phyloP scores from a whole-genome alignment of 2,797 vertebrate species.

The Sebastes glaucus region DNA sequence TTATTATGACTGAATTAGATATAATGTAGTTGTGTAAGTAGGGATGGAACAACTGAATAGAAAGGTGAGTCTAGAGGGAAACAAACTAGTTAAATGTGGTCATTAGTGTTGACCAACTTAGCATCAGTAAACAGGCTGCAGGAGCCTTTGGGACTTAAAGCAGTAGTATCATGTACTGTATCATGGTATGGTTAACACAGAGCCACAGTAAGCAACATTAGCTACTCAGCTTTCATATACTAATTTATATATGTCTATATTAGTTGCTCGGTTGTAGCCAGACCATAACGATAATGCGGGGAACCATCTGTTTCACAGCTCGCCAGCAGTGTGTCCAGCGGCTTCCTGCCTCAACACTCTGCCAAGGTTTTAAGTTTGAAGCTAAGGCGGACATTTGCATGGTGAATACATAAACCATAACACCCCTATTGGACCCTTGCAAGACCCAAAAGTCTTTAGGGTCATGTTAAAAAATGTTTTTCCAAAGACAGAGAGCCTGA shows the following conservation, averaged over 20 bases:
- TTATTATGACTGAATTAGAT: background rate
- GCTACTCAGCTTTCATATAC: background rate
- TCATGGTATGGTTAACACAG: background rate
- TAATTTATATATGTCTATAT: background rate
- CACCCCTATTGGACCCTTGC: background rate
- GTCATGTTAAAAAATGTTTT: background rate
- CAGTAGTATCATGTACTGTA: background rate
- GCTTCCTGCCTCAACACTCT: slow-evolving; percentile 7
- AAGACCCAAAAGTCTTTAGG: background rate
- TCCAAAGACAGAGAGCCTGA: background rate
- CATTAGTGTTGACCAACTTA: background rate
- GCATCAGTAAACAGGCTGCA: background rate
- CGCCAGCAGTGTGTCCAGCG: slow-evolving; percentile 16
- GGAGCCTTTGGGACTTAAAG: background rate
- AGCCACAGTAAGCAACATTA: background rate
- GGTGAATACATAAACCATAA: slow-evolving; percentile 5
- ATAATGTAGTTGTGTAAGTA: background rate
- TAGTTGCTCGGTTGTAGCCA: background rate
- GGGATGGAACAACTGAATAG: background rate
- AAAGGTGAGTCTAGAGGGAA: background rate
- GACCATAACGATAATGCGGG: background rate
- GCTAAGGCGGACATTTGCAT: background rate
- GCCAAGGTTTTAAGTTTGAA: slow-evolving; percentile 7
- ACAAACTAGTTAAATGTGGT: background rate
- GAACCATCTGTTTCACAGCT: slow-evolving; percentile 25